Evolutionary conservation across 1,140 invertebrate genomes (phyloP), one percentile per base, ranked within the genome.

Genomic region (Formica exsecta): DNA sequence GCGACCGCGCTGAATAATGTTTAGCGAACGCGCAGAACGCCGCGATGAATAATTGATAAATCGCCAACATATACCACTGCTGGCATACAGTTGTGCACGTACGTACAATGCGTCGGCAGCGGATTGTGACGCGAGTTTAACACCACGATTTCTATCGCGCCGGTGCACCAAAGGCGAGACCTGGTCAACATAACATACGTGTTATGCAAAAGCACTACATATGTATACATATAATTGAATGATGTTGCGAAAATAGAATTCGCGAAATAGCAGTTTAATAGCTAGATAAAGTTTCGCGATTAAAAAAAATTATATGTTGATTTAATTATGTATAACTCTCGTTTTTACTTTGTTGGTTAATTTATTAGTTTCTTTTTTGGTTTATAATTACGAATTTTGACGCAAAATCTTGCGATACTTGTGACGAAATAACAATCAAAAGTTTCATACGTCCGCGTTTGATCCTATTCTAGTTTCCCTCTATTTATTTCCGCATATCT

Each of bases 11-110:
- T 70, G 64, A 80, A 80, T 80, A 80, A 80, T 80, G 66, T 80
- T 80, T 80, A 48, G 76, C 76, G 29, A 51, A 36, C 54, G 38
- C 59, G 62, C 44, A 59, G 38, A 64, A 44, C 44, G 64, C 44
- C 64, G 41, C 32, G 64, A 70, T 80, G 76, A 80, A 80, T 80
- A 80, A 80, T 80, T 80, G 76, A 80, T 80, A 80, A 80, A 80
- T 80, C 48, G 76, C 29, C 64, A 13, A 44, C 11, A n/a, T 77
- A 22, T 38, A 61, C 22, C n/a, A 25, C 9, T 9, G 25, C 8
- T 29, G 44, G 29, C 38, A 29, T 54, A 54, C 32, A n/a, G 36
- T 68, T 41, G 65, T n/a, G 62, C 44, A 38, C 11, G 38, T 70
- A 70, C 19, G 44, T 51, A 76, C 74, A 76, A 76, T 44, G 59